phyloP scores from a whole-genome alignment of 1,140 invertebrate genomes.

The Latrodectus geometricus region DNA sequence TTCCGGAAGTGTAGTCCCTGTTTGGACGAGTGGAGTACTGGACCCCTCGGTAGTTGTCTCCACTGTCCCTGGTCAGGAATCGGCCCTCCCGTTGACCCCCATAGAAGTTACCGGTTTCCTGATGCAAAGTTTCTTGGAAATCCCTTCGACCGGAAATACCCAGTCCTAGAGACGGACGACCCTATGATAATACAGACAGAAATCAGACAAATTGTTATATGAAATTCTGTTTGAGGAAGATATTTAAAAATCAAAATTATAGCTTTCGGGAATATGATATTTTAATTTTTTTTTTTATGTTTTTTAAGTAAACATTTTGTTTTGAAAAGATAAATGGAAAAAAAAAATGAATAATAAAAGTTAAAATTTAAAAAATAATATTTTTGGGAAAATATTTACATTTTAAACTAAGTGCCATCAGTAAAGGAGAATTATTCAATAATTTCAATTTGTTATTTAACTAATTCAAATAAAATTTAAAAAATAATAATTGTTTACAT shows the following conservation, averaged over 20 bases:
- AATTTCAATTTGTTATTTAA: too few species aligned
- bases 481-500: too few species aligned
- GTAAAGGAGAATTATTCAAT: too few species aligned
- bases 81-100: slow-evolving; percentile 23
- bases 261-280: too few species aligned
- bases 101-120: slow-evolving; percentile 35
- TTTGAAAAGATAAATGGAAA: too few species aligned
- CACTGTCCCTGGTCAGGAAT: slow-evolving; percentile 16
- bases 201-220: neutral
- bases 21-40: slow-evolving; percentile 15
- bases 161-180: neutral
- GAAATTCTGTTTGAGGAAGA: neutral
- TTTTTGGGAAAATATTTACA: too few species aligned
- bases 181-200: neutral
- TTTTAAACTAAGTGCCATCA: too few species aligned
- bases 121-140: neutral
- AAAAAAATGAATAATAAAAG: too few species aligned
- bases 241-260: slow-evolving; percentile 4
- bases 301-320: too few species aligned
- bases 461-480: too few species aligned
- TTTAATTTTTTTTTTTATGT: too few species aligned
- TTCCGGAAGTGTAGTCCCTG: neutral
- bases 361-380: too few species aligned
- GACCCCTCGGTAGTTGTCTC: slow-evolving; percentile 6
- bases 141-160: slow-evolving; percentile 6